Conservation (phyloP, 2,113 vertebrate species). For the Chunga burmeisteri region DNA sequence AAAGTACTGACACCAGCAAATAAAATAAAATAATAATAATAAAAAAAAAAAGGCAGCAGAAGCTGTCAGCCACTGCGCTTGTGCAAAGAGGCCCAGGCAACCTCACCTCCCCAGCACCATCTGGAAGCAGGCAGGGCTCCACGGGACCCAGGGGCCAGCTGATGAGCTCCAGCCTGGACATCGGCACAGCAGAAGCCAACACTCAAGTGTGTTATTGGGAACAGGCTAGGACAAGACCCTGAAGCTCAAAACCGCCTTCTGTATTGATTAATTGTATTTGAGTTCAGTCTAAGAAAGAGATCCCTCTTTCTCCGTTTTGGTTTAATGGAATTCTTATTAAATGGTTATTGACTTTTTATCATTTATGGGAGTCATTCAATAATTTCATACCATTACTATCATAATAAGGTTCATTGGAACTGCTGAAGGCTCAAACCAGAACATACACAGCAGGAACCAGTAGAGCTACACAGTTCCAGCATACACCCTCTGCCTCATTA, state of each 20-base stretch:
- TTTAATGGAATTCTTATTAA: background rate
- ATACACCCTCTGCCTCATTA: background rate
- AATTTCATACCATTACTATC: background rate
- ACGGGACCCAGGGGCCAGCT: accelerated
- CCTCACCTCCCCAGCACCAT: background rate
- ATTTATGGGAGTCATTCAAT: background rate
- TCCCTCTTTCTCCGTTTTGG: background rate
- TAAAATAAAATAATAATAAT: background rate
- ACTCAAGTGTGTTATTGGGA: background rate
- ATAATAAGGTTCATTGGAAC: background rate
- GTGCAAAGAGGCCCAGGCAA: background rate
- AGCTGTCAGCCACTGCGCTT: accelerated
- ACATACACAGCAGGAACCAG: background rate
- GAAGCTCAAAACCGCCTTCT: background rate
- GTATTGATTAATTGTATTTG: accelerated
- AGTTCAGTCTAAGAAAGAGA: background rate
- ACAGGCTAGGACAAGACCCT: background rate
- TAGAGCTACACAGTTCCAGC: background rate
- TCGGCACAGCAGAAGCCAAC: accelerated
- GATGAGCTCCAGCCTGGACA: background rate
- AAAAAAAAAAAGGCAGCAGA: background rate
- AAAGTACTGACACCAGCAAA: background rate
- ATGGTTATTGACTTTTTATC: background rate
- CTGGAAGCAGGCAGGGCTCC: too few relatives aligned
- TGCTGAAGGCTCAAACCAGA: background rate